Percentiles rank a stretch among this genome's conserved stretches.
These are phyloP conservation scores for Catocala fraxini DNA, from an alignment of 2,888 invertebrate genomes.

Conservation along the genomic window DNA sequence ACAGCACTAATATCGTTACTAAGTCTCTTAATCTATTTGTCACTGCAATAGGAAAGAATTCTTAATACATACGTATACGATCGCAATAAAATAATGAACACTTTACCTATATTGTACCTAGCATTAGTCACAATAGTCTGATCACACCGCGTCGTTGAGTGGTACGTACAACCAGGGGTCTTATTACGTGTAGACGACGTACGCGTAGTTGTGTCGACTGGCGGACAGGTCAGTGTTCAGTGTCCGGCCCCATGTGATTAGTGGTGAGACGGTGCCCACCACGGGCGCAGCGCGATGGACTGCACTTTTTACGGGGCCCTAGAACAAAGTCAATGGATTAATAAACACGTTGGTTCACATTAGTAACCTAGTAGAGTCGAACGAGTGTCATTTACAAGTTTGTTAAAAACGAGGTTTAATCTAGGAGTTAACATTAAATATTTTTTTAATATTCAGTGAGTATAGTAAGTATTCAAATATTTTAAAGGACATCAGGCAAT, in stretches of 20 bases:
- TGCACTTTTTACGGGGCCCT: constrained; percentile 77
- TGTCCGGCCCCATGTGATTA: constrained; percentile 82
- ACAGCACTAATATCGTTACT: constrained; percentile 27
- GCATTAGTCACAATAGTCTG: constrained; percentile 8
- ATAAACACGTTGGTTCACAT: too few relatives aligned
- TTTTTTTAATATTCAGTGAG: too few relatives aligned
- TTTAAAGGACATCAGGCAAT: too few relatives aligned
- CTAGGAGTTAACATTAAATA: too few relatives aligned
- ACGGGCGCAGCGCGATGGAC: constrained; percentile 81
- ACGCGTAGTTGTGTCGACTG: constrained; percentile 70
- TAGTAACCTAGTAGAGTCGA: too few relatives aligned
- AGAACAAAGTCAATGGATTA: constrained; percentile 49
- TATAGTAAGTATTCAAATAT: too few relatives aligned
- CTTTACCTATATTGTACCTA: constrained; percentile 50
- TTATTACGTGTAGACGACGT: constrained; percentile 71
- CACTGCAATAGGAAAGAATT: constrained; percentile 36
- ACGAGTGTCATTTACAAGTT: too few relatives aligned
- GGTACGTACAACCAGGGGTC: constrained; percentile 8
- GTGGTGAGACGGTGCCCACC: constrained; percentile 83
- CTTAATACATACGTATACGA: constrained; percentile 30
- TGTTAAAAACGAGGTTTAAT: too few relatives aligned
- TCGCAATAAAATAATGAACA: constrained; percentile 44
- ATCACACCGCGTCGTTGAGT: not conserved
- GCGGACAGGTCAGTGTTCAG: constrained; percentile 79
- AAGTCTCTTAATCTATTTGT: constrained; percentile 31